A percentile compares a stretch with the other conserved stretches of the same genome.
These are phyloP conservation scores for Masnerella sp. DNA, from an alignment of 2,888 invertebrate genomes.

Conservation along the genomic window DNA sequence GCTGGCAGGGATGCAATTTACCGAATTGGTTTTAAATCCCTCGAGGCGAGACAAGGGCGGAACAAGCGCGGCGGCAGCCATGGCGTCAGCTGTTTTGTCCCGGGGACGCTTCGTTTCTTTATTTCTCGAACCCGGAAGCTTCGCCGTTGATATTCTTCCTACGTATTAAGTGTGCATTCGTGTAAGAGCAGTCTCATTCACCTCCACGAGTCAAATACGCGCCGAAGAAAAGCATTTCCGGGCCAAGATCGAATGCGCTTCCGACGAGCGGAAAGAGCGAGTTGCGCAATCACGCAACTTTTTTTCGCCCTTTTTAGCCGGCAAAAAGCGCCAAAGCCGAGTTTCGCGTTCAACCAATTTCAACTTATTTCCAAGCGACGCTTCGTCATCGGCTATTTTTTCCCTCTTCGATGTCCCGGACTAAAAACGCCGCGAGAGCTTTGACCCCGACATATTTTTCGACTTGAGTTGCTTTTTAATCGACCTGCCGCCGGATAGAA, in stretches of 20 bases:
- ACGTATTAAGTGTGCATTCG: conserved; percentile 61
- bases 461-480: too few relatives aligned
- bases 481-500: too few relatives aligned
- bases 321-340: conserved; percentile 2
- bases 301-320: not conserved
- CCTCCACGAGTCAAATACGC: conserved; percentile 46
- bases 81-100: conserved; percentile 76
- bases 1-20: conserved; percentile 70
- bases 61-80: conserved; percentile 69
- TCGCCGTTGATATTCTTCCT: conserved; percentile 66
- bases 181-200: conserved; percentile 41
- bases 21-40: conserved; percentile 76
- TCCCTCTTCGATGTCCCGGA: not conserved
- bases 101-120: conserved; percentile 69
- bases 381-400: not conserved
- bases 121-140: conserved; percentile 69
- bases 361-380: not conserved
- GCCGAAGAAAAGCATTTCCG: conserved; percentile 56
- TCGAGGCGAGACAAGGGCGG: conserved; percentile 65
- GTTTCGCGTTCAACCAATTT: conserved; percentile 14
- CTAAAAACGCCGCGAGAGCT: conserved; percentile 1
- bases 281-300: conserved; percentile 37
- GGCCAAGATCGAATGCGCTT: conserved; percentile 55
- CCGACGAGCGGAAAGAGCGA: conserved; percentile 48
- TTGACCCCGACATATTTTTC: too few relatives aligned